Conservation (phyloP, 2,113 vertebrate genomes). For the Anas platyrhynchos region DNA sequence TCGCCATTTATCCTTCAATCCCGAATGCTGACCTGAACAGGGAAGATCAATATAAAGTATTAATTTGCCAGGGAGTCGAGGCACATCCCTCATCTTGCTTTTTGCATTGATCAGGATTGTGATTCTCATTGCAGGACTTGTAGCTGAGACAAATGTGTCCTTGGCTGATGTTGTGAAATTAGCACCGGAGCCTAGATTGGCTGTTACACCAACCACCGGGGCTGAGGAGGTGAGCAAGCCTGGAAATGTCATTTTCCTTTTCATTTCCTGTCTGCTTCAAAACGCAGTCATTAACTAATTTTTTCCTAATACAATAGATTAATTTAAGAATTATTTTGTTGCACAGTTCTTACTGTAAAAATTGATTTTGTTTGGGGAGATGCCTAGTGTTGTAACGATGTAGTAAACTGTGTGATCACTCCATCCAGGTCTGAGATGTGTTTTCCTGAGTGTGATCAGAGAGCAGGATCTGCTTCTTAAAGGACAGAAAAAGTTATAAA, state of each 20-base stretch:
- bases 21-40: constrained; percentile 64
- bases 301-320: not conserved
- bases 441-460: not conserved
- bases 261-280: not conserved
- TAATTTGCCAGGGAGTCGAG: constrained; percentile 64
- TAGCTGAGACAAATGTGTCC: constrained; percentile 70
- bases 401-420: not conserved
- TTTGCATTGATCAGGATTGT: constrained; percentile 49
- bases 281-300: not conserved
- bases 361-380: not conserved
- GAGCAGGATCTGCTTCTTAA: not conserved
- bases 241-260: not conserved
- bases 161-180: constrained; percentile 82
- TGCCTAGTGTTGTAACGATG: not conserved
- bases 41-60: constrained; percentile 70
- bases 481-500: not conserved
- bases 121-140: constrained; percentile 78
- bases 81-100: constrained; percentile 62
- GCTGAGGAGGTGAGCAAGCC: constrained; percentile 79
- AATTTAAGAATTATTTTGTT: not conserved
- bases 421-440: not conserved
- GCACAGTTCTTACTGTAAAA: not conserved
- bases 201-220: constrained; percentile 73
- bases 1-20: constrained; percentile 71
- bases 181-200: constrained; percentile 79